These are phyloP conservation scores for Pedicia rivosa DNA, from an alignment of 2,888 invertebrate species.

Conservation along the genomic window DNA sequence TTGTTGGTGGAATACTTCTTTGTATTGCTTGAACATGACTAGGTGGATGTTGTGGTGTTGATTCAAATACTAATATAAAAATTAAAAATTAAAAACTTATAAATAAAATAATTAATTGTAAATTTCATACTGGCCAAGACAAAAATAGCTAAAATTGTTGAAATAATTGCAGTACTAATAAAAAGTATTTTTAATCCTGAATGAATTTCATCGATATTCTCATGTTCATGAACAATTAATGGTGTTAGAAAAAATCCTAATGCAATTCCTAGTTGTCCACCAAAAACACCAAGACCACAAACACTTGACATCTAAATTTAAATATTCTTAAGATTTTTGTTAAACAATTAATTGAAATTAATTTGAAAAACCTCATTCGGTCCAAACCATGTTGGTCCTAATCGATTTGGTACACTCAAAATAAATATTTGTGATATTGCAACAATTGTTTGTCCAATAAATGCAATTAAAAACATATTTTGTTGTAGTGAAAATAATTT, in stretches of 20 bases:
- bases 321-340: neutral
- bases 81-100: conserved; percentile 13
- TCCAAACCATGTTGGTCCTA: conserved; percentile 57
- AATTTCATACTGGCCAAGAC: conserved; percentile 33
- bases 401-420: conserved; percentile 44
- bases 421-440: conserved; percentile 44
- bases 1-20: conserved; percentile 13
- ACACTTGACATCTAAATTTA: conserved; percentile 36
- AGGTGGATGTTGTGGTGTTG: conserved; percentile 36
- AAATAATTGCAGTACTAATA: conserved; percentile 25
- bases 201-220: conserved; percentile 32
- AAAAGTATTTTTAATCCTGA: conserved; percentile 21
- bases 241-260: conserved; percentile 54
- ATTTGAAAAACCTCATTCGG: conserved; percentile 34
- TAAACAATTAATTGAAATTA: neutral
- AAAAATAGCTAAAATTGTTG: conserved; percentile 38
- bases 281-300: conserved; percentile 55
- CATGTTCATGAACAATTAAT: conserved; percentile 33
- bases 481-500: conserved; percentile 42
- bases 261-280: conserved; percentile 55
- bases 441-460: conserved; percentile 41
- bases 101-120: conserved; percentile 4
- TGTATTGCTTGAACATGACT: conserved; percentile 34
- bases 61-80: conserved; percentile 32
- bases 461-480: conserved; percentile 42